Evolutionary conservation across 1,140 invertebrate genomes (phyloP).

Genomic region (Sminthurides bifidus): DNA sequence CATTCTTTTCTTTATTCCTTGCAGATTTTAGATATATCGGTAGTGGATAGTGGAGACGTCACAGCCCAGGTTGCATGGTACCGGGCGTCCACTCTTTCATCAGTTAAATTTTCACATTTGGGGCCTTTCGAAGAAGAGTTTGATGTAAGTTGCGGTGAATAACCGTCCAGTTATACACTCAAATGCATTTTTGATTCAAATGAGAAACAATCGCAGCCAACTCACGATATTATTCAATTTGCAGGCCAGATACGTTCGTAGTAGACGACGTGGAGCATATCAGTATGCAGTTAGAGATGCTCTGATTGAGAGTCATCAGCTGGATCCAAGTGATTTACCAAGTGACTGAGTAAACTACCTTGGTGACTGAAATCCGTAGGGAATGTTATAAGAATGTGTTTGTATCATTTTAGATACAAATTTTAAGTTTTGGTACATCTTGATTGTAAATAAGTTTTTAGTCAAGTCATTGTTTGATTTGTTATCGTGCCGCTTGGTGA

Average conservation of each 20-base stretch:
- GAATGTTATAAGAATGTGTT: too few relatives aligned
- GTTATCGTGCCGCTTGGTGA: too few relatives aligned
- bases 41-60: slow-evolving; percentile 1
- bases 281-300: slow-evolving; percentile 21
- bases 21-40: slow-evolving; percentile 16
- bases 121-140: slow-evolving; percentile 15
- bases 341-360: not conserved
- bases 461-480: too few relatives aligned
- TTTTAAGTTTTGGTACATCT: too few relatives aligned
- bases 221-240: slow-evolving; percentile 4
- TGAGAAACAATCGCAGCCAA: too few relatives aligned
- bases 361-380: too few relatives aligned
- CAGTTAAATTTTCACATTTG: slow-evolving; percentile 10
- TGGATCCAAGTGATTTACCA: slow-evolving; percentile 4
- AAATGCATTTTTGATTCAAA: too few relatives aligned
- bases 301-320: slow-evolving; percentile 19
- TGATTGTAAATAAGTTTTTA: too few relatives aligned
- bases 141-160: slow-evolving; percentile 20
- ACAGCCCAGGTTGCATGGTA: slow-evolving; percentile 17
- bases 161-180: too few relatives aligned
- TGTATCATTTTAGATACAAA: too few relatives aligned
- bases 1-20: not conserved
- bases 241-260: slow-evolving; percentile 14
- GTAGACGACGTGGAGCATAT: slow-evolving; percentile 11
- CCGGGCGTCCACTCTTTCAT: slow-evolving; percentile 13